A percentile compares a stretch with the other conserved stretches of the same genome.
phyloP scores from a whole-genome alignment of 2,888 invertebrate species.

The Microplitis manilae region DNA sequence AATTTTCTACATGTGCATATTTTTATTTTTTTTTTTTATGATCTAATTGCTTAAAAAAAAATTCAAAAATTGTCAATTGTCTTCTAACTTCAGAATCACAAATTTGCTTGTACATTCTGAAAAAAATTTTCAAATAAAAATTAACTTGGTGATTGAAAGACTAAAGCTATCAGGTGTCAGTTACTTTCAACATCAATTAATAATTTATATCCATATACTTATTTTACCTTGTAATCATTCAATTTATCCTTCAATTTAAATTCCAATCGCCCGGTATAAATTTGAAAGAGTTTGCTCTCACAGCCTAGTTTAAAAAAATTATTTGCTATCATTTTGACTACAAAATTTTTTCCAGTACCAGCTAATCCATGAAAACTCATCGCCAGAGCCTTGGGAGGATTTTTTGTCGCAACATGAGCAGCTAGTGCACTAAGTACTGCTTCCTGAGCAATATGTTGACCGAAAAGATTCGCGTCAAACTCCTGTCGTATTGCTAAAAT shows the following conservation, averaged over 20 bases:
- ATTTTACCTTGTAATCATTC: background rate
- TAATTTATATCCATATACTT: background rate
- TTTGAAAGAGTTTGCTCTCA: constrained; percentile 85
- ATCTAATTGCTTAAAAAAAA: no score
- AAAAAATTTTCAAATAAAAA: background rate
- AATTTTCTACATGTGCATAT: no score
- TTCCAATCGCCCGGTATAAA: constrained; percentile 86
- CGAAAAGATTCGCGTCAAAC: constrained; percentile 71
- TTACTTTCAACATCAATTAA: no score
- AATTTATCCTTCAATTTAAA: constrained; percentile 78
- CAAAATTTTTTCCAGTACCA: constrained; percentile 94
- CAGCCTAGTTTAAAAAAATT: constrained; percentile 80
- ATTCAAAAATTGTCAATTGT: no score
- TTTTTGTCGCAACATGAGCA: constrained; percentile 74
- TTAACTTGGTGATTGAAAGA: no score
- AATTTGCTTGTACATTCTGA: background rate
- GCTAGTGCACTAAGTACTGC: constrained; percentile 80
- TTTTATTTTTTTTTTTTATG: no score
- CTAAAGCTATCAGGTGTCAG: no score
- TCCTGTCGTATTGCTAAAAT: background rate
- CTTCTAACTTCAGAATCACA: no score
- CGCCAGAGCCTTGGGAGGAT: constrained; percentile 84
- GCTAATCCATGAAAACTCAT: constrained; percentile 96
- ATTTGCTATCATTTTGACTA: constrained; percentile 82
- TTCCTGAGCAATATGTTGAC: constrained; percentile 86